phyloP scores from a whole-genome alignment of 1,140 invertebrate species.

The Aphis craccivora region DNA sequence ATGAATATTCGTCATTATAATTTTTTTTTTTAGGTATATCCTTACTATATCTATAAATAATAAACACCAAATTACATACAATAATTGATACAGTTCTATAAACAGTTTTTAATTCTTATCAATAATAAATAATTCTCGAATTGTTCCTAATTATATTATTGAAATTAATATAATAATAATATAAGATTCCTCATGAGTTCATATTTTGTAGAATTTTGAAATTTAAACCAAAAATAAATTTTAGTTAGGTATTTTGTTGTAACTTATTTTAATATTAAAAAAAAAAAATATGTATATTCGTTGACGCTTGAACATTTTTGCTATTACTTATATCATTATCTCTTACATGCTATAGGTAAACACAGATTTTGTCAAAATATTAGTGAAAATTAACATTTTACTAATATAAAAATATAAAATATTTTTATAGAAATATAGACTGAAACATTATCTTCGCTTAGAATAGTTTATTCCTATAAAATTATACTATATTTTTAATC shows the following conservation, averaged over 20 bases:
- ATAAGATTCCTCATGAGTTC: not conserved
- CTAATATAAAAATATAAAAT: too few species aligned
- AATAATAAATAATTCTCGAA: too few species aligned
- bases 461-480: not conserved
- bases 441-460: not conserved
- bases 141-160: too few species aligned
- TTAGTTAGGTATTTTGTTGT: not conserved
- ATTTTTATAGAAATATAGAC: not conserved
- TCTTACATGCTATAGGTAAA: too few species aligned
- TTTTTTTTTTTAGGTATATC: not conserved
- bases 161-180: too few species aligned
- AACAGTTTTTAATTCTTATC: too few species aligned
- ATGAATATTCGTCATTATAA: not conserved
- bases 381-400: not conserved
- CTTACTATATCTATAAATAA: too few species aligned
- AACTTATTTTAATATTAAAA: too few species aligned
- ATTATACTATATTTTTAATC: too few species aligned
- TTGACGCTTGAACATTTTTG: accelerated
- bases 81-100: too few species aligned
- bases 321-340: too few species aligned
- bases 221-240: not conserved
- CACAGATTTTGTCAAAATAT: not conserved
- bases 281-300: not conserved
- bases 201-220: not conserved
- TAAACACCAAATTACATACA: too few species aligned